A percentile compares a stretch with the other conserved stretches of the same genome.
phyloP scores from a whole-genome alignment of 2,113 vertebrate species.

The Corapipo altera region DNA sequence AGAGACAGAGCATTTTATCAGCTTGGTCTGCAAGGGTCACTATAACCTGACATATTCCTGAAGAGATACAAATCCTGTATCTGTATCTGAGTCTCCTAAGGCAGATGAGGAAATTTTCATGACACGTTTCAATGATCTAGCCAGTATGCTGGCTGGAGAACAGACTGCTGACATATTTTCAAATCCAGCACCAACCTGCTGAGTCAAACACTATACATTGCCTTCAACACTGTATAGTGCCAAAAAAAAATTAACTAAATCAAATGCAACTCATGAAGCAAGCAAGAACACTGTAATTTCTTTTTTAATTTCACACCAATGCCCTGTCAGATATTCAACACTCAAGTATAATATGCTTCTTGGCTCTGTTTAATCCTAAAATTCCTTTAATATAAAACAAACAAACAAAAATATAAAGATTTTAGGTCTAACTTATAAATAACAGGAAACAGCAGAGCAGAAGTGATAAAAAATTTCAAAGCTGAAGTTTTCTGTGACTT shows the following conservation, averaged over 20 bases:
- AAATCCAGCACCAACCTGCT: background rate
- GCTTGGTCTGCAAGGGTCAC: background rate
- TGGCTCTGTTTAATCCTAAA: background rate
- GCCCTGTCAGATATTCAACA: background rate
- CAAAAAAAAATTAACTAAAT: background rate
- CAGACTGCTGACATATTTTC: background rate
- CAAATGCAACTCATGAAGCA: background rate
- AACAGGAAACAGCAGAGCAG: background rate
- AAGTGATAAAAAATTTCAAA: background rate
- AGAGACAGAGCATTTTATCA: background rate
- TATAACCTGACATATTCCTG: background rate
- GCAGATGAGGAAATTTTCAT: background rate
- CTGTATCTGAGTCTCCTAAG: background rate
- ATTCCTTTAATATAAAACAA: background rate
- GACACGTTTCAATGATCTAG: background rate
- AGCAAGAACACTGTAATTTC: background rate
- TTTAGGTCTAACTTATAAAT: background rate
- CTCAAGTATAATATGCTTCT: background rate
- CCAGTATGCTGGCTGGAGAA: background rate
- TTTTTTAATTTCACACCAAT: background rate
- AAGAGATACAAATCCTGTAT: background rate
- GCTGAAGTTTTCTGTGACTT: background rate
- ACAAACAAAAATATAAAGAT: background rate
- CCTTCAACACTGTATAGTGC: background rate
- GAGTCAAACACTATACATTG: background rate